Evolutionary conservation across 23 tunicate species (phyloP).

Genomic region (Phallusia fumigata): DNA sequence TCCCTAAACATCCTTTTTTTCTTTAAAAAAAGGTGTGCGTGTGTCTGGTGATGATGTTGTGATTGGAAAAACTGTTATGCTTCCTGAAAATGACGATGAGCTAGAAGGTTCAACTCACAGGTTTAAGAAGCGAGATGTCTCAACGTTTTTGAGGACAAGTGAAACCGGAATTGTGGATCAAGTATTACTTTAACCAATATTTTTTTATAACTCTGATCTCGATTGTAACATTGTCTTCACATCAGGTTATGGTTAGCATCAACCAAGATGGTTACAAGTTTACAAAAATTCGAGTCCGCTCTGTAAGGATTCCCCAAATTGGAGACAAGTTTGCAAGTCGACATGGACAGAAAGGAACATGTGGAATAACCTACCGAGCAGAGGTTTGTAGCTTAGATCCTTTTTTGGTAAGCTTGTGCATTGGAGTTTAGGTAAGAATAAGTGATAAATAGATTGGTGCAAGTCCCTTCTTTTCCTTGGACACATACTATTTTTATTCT

Average conservation of each 20-base stretch:
- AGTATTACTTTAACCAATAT: background rate
- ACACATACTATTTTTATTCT: too few species aligned
- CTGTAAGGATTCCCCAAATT: constrained; percentile 96
- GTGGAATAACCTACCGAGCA: constrained; percentile 91
- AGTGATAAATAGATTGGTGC: too few species aligned
- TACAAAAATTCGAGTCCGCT: constrained; percentile 92
- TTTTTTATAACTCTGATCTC: too few species aligned
- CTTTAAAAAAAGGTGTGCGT: constrained; percentile 42
- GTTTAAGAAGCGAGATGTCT: constrained; percentile 85
- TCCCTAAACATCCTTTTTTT: too few species aligned
- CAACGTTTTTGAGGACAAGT: constrained; percentile 89
- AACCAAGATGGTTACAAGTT: constrained; percentile 99
- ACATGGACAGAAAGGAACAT: constrained; percentile 99
- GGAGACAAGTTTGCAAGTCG: constrained; percentile 99
- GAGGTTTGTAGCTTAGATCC: constrained; percentile 34
- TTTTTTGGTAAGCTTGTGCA: background rate
- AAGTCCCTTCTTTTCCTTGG: too few species aligned
- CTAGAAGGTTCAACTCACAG: constrained; percentile 73
- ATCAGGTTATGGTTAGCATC: constrained; percentile 95
- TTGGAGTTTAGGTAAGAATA: too few species aligned
- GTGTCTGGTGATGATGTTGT: constrained; percentile 99
- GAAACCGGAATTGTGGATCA: constrained; percentile 99
- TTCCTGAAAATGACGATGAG: constrained; percentile 94
- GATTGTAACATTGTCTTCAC: background rate
- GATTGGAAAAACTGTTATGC: constrained; percentile 95